Base-by-base conservation (phyloP, 2,888 invertebrate species). In the Watsonalla binaria region DNA sequence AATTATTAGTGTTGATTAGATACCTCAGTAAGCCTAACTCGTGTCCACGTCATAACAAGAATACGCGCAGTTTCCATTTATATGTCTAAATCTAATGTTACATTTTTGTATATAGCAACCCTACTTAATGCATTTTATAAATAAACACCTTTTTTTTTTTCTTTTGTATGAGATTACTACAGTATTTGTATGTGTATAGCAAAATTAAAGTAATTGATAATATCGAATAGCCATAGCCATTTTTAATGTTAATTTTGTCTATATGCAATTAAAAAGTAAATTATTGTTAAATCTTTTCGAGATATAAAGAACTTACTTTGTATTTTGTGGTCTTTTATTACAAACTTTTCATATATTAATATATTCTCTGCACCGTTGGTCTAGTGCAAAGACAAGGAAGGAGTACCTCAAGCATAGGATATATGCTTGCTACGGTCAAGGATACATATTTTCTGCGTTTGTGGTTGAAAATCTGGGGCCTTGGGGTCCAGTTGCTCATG, bases 221-320 rank as follows among this genome's bases (percentile, higher is more conserved):
- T 80, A 74, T 72, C 68, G 66, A 68, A 78, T 82, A 84, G 84
- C 84, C 85, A 84, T 87, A 84, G 78, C 78, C 76, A 73, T 80
- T 80, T 78, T 70, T 70, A 81, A 81, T 79, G 78, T 82, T 82
- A 82, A 74, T 74, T 76, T 81, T 82, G 80, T 86, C 82, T 76
- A 80, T 84, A 79, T 74, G 70, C 70, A 78, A 79, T 70, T 78
- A 69, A 72, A 76, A 82, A 84, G 77, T 87, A 88, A 89, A 86
- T 89, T 88, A 89, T 89, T 89, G 89, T 89, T 89, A 86, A 74
- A 76, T 72, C 75, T 76, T 86, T 82, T 80, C 80, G 75, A 85
- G 70, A 85, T 88, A 89, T 89, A 89, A 87, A 87, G 76, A 87
- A 78, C 82, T 81, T 87, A 86, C 76, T 87, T 85, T 87, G 84